Base-by-base conservation (phyloP, 92 coral and sea anemone species). In the Phenganax stokvisi region DNA sequence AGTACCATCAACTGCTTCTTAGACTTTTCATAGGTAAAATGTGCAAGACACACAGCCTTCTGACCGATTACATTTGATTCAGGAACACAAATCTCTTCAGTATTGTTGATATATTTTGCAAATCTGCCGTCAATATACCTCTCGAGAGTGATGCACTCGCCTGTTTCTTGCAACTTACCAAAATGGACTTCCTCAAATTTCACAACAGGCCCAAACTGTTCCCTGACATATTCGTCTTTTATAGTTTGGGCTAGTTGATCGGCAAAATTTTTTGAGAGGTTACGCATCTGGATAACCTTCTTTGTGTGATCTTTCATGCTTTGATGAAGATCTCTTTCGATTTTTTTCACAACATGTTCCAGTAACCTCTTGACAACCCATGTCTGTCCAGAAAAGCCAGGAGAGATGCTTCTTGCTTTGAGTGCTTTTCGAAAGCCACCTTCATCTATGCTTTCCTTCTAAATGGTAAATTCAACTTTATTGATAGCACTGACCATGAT, bases 401-500 rank as follows among this genome's bases (percentile, higher is more conserved):
- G 13, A 51, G 10, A n/a, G 60, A 1, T 73, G 59, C 59, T 73
- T 27, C 77, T 73, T 52, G 77, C 77, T 73, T 73, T 73, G 61
- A 52, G 52, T 10, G 77, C 77, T 73, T 73, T 73, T 0, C 30
- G 77, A 6, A 73, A 73, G 61, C 77, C 77, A 73, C 77, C 77
- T 71, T 73, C 59, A n/a, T 61, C 77, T 3, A 73, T 0, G 12
- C 5, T 31, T 6, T 52, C 0, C 0, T 73, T 73, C 30, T 53
- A 30, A 1, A 73, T 47, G 30, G 61, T 16, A 53, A 73, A 73
- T 73, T 73, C 61, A 12, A 54, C 61, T 73, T 52, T 73, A 27
- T 54, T 30, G 57, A 30, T 0, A 73, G 60, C 61, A 73, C 7
- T 5, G 77, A 73, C 77, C 77, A 73, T 52, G 77, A 53, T 53